Conservation (phyloP, 2,888 invertebrate species). For the Liodrosophila aerea region DNA sequence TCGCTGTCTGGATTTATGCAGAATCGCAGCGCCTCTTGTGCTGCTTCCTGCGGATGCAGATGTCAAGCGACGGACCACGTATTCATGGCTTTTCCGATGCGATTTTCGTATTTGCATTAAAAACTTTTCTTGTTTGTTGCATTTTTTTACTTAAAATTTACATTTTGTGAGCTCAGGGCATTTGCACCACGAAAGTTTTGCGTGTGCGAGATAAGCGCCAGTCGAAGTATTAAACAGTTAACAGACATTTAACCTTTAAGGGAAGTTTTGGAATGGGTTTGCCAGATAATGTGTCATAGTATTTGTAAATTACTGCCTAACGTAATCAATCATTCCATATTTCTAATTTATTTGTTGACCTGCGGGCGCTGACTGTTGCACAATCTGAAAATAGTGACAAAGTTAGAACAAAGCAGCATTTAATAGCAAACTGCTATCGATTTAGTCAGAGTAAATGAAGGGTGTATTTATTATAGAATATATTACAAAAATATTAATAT, state of each 20-base stretch:
- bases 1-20: slow-evolving; percentile 64
- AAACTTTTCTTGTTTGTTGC: slow-evolving; percentile 60
- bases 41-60: slow-evolving; percentile 40
- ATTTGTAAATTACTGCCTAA: too few relatives aligned
- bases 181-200: slow-evolving; percentile 20
- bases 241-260: slow-evolving; percentile 15
- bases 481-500: too few relatives aligned
- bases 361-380: slow-evolving; percentile 9
- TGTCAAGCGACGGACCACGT: slow-evolving; percentile 42
- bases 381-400: slow-evolving; percentile 12
- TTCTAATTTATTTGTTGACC: slow-evolving; percentile 33
- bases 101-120: slow-evolving; percentile 74
- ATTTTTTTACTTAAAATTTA: slow-evolving; percentile 40
- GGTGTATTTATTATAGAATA: too few relatives aligned
- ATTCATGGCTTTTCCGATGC: slow-evolving; percentile 54
- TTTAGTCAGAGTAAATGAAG: slow-evolving; percentile 1
- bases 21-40: slow-evolving; percentile 23
- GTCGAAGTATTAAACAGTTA: slow-evolving; percentile 33
- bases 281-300: too few relatives aligned
- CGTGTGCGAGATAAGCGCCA: slow-evolving; percentile 22
- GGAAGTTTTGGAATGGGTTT: not conserved
- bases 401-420: slow-evolving; percentile 12
- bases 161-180: slow-evolving; percentile 46
- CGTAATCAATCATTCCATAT: slow-evolving; percentile 40
- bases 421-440: slow-evolving; percentile 3